These are phyloP conservation scores for Chelon labrosus DNA, from an alignment of 2,797 vertebrate species.

Conservation along the genomic window DNA sequence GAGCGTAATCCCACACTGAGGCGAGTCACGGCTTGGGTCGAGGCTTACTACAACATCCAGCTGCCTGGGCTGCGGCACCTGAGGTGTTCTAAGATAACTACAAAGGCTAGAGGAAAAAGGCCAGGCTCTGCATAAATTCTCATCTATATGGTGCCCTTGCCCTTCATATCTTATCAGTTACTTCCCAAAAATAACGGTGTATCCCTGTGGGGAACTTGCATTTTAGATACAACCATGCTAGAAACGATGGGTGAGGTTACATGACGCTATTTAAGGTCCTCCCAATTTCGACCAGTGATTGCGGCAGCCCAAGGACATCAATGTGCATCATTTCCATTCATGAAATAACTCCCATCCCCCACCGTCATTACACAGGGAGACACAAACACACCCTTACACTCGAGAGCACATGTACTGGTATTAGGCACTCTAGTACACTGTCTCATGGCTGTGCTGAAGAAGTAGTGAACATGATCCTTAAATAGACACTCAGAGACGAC, in stretches of 20 bases:
- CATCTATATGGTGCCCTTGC: slow-evolving; percentile 49
- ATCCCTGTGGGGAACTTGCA: slow-evolving; percentile 44
- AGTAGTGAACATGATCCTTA: slow-evolving; percentile 25
- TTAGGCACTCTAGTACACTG: slow-evolving; percentile 32
- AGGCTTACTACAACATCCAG: slow-evolving; percentile 65
- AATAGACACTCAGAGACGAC: slow-evolving; percentile 29
- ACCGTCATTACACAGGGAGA: slow-evolving; percentile 7
- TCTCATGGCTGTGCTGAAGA: slow-evolving; percentile 41
- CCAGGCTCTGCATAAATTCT: slow-evolving; percentile 61
- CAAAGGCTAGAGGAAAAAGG: slow-evolving; percentile 52
- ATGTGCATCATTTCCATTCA: slow-evolving; percentile 66
- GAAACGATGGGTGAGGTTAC: slow-evolving; percentile 34
- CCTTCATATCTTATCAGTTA: slow-evolving; percentile 61
- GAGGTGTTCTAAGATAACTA: slow-evolving; percentile 69
- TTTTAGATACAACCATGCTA: slow-evolving; percentile 41
- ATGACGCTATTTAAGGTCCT: slow-evolving; percentile 57
- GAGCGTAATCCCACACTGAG: slow-evolving; percentile 70
- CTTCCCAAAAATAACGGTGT: slow-evolving; percentile 41
- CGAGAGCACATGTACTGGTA: slow-evolving; percentile 35
- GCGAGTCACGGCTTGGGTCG: slow-evolving; percentile 57
- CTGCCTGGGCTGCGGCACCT: slow-evolving; percentile 57
- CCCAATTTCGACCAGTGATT: slow-evolving; percentile 61
- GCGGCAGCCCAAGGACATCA: slow-evolving; percentile 55
- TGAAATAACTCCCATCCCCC: slow-evolving; percentile 45
- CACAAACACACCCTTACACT: slow-evolving; percentile 24